A percentile compares a stretch with the other conserved stretches of the same genome.
Evolutionary conservation across 2,113 vertebrate species (phyloP).

Genomic region (Triplophysa rosa): DNA sequence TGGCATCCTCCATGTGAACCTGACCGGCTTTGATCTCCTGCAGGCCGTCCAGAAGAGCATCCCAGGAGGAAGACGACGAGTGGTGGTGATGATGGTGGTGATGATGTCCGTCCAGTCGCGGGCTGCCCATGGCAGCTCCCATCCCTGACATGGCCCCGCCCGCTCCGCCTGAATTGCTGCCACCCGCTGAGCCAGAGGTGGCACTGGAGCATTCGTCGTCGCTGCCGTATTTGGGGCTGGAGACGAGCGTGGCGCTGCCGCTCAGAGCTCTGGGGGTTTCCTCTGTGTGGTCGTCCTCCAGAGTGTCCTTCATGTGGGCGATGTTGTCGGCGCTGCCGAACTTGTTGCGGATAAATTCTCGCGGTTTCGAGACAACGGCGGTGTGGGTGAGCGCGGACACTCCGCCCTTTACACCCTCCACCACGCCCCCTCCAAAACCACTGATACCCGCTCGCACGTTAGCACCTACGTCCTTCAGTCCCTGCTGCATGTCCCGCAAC

Average conservation of each 20-base stretch:
- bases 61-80: conserved; percentile 72
- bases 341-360: conserved; percentile 97
- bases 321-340: conserved; percentile 98
- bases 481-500: conserved; percentile 97
- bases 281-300: conserved; percentile 86
- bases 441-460: conserved; percentile 97
- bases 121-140: conserved; percentile 79
- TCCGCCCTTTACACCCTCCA: conserved; percentile 93
- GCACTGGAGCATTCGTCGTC: conserved; percentile 96
- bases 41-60: conserved; percentile 89
- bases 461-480: conserved; percentile 92
- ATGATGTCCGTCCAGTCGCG: conserved; percentile 84
- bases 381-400: conserved; percentile 92
- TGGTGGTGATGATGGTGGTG: conserved; percentile 77
- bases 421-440: conserved; percentile 92
- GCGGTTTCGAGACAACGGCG: conserved; percentile 92
- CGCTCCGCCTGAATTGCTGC: conserved; percentile 86
- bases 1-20: conserved; percentile 91
- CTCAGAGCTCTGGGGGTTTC: conserved; percentile 87
- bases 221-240: conserved; percentile 96
- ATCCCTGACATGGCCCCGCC: conserved; percentile 54
- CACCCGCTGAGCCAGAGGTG: conserved; percentile 84
- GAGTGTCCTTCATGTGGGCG: conserved; percentile 89
- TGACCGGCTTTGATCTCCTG: conserved; percentile 94
- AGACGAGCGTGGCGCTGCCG: conserved; percentile 92